Evolutionary conservation across 2,888 invertebrate genomes (phyloP).

Genomic region (Isotomurus palustris): DNA sequence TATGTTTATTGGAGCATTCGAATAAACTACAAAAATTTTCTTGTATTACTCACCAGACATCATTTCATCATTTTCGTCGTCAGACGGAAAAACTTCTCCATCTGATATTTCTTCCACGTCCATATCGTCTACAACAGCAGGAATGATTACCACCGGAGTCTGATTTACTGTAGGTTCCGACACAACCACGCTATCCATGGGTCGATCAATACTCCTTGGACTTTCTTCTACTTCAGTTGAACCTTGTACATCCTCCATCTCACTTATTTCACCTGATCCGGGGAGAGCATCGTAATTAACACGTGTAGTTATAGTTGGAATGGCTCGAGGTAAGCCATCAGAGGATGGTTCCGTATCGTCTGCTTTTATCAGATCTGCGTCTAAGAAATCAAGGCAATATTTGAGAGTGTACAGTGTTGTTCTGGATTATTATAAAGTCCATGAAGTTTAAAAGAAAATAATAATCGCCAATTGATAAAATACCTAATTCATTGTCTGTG

Average conservation of each 20-base stretch:
- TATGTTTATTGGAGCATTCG: no score
- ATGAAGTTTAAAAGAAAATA: neutral
- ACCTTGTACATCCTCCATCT: no score
- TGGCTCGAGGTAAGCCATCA: constrained; percentile 30
- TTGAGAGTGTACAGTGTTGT: no score
- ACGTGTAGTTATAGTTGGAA: constrained; percentile 41
- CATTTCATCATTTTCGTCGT: constrained; percentile 12
- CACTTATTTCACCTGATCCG: constrained; percentile 11
- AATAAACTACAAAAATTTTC: no score
- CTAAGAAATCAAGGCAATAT: neutral
- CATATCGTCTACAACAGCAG: constrained; percentile 17
- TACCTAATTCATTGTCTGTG: neutral
- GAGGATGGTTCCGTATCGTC: no score
- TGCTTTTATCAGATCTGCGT: no score
- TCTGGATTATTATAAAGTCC: neutral
- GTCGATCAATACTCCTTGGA: neutral
- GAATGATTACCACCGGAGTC: neutral
- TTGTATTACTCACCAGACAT: no score
- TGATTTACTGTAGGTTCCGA: neutral
- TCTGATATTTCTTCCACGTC: constrained; percentile 46
- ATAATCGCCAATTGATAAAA: neutral
- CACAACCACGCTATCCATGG: no score
- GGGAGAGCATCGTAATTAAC: constrained; percentile 31
- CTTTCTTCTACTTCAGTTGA: neutral
- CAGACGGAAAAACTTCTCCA: constrained; percentile 39